Evolutionary conservation across 2,888 invertebrate genomes (phyloP).

Genomic region (Pilophorus perplexus): DNA sequence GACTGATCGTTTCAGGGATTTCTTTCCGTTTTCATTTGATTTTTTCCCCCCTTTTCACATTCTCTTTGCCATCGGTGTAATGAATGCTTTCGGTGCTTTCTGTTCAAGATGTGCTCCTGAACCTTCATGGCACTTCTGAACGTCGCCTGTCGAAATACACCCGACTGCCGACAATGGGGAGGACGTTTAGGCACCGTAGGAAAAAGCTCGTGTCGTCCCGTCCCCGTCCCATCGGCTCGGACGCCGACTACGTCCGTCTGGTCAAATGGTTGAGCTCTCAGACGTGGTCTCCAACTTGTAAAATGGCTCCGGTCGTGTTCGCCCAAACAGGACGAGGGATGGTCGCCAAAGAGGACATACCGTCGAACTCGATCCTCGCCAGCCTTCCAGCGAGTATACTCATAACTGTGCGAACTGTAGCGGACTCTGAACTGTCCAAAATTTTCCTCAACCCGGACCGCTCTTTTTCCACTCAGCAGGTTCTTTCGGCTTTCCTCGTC

Average conservation of each 20-base stretch:
- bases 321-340: constrained; percentile 71
- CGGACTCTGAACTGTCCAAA: constrained; percentile 48
- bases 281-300: constrained; percentile 60
- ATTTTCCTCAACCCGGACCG: constrained; percentile 48
- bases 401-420: constrained; percentile 49
- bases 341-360: constrained; percentile 60
- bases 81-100: too few relatives aligned
- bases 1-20: too few relatives aligned
- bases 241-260: constrained; percentile 50
- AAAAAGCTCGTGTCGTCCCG: constrained; percentile 20
- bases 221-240: constrained; percentile 23
- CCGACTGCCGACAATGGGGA: constrained; percentile 44
- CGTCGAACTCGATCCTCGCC: constrained; percentile 55
- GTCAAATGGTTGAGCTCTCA: constrained; percentile 58
- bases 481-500: constrained; percentile 71
- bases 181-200: constrained; percentile 43
- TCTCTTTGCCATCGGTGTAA: too few relatives aligned
- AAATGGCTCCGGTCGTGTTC: constrained; percentile 62
- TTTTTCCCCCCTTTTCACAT: too few relatives aligned
- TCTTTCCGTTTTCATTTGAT: too few relatives aligned
- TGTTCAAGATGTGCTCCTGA: constrained; percentile 40
- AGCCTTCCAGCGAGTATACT: constrained; percentile 48
- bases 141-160: background rate
- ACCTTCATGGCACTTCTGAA: constrained; percentile 17
- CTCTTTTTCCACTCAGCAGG: constrained; percentile 62